Evolutionary conservation across 2,113 vertebrate species (phyloP), one percentile per base, ranked within the genome.

Genomic region (Candoia aspera): DNA sequence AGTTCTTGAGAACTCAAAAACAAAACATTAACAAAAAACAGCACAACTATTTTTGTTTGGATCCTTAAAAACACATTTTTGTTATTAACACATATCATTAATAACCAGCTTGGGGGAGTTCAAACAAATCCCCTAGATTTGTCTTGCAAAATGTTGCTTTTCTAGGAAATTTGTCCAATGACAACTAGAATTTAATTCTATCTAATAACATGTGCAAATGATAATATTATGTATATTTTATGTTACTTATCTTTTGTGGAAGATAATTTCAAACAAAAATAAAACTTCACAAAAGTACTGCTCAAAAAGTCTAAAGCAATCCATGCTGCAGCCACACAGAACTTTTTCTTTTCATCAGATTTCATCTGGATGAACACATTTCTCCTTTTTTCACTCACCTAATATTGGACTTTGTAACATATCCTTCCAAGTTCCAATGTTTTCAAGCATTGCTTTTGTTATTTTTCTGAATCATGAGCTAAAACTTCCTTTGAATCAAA

Each of bases 1-100:
- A 93, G 93, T 87, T 86, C 93, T 33, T 21, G 91, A 89, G 90
- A 91, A 91, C 91, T 94, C 90, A 95, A 94, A 90, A 91, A 95
- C 17, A 79, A 79, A 79, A 79, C 17, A 79, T 42, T 79, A 42
- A 79, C 8, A 10, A 95, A 92, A 93, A 95, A 46, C 62, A 92
- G 91, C 84, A 94, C 90, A 93, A 91, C 90, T 54, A 12, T 24
- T 93, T 90, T 90, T 94, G 93, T 90, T 21, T 37, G 37, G 68
- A 68, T 57, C 0, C 37, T 91, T 24, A n/a, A 92, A 79, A 84
- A 90, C 94, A 59, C 49, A 3, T 26, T 54, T 85, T 29, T 53
- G 62, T 89, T 89, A 58, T 62, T 49, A 96, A 93, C 37, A 92
- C 94, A 91, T 3, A 93, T 90, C 57, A 62, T 57, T 93, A 91